Base-by-base conservation (phyloP, 2,113 vertebrate genomes). In the Tapirus terrestris region DNA sequence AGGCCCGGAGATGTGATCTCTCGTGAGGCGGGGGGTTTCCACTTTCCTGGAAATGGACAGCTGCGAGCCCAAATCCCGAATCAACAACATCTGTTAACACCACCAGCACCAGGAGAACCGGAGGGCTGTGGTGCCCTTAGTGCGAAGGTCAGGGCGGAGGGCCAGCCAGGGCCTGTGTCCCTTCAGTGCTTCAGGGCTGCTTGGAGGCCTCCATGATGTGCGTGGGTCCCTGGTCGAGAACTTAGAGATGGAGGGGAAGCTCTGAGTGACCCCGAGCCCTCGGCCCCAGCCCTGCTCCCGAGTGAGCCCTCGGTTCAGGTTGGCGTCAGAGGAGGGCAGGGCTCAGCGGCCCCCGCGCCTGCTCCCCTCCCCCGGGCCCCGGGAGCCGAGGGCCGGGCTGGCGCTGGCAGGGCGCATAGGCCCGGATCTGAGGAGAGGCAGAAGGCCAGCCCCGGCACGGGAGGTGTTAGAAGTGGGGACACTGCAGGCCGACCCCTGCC, bases 191-290 rank as follows among this genome's bases (percentile, higher is more conserved):
- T 2, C 17, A 4, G 60, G 4, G 68, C 3, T 21, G 33, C 65
- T 3, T 4, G 23, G 68, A 45, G 67, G 2, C 18, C 3, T 6
- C 2, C 3, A 0, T 10, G 43, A 10, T 1, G 31, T 33, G 23
- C 48, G 31, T 5, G 20, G 20, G 9, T 27, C 6, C 7, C 33
- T n/a, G 2, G 45, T 36, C 14, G 5, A n/a, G 67, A 82, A 6
- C 6, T 58, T 23, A 70, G 56, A 72, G 53, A 3, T 29, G 3
- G 33, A 51, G 43, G 58, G 56, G 81, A 53, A 27, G 53, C 36
- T 45, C 5, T 12, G 39, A 48, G 31, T 23, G 29, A 33, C 58
- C 84, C 23, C 2, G 0, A 75, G 43, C 72, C 31, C 1, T 1
- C 0, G 1, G 0, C 21, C 39, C 56, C 29, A 14, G 51, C 27